Base-by-base conservation (phyloP, 2,113 vertebrate genomes). In the Gasterosteus aculeatus region DNA sequence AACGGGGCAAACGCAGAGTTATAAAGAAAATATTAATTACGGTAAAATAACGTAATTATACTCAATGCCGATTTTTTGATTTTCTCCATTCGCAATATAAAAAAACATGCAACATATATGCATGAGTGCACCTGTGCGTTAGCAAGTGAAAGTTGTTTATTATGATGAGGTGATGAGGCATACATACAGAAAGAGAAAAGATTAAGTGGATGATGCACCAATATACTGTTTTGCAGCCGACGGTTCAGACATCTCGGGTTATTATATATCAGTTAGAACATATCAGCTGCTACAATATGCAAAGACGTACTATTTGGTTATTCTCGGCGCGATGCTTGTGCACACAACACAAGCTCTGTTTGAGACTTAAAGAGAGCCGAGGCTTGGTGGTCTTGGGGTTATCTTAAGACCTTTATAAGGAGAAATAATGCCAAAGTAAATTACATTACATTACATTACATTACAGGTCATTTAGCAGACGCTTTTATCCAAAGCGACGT, bases 381-480 rank as follows among this genome's bases (percentile, higher is more conserved):
- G 77, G 39, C 15, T 47, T 60, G 69, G 31, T 19, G 29, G 71
- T 53, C 14, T 68, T 81, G 61, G 60, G 62, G 69, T 67, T 79
- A 64, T 86, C 33, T 61, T 39, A 42, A 77, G 58, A 78, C 62
- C 68, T 19, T 60, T 63, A 72, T 81, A 33, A 5, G 68, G 67
- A 41, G 77, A 81, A 86, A 78, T 61, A 78, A 85, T 31, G 33
- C 75, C 69, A 65, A 70, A 76, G 72, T 84, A 87, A 88, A 85
- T 57, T n/a, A n/a, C n/a, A n/a, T n/a, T n/a, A n/a, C n/a, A n/a
- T n/a, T n/a, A n/a, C n/a, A n/a, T n/a, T n/a, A n/a, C n/a, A n/a
- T n/a, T n/a, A n/a, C n/a, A n/a, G n/a, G n/a, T n/a, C n/a, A n/a
- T n/a, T n/a, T n/a, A n/a, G n/a, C n/a, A n/a, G n/a, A n/a, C n/a